Evolutionary conservation across 2,888 invertebrate genomes (phyloP).

Genomic region (Drosophila parthenogenetica): DNA sequence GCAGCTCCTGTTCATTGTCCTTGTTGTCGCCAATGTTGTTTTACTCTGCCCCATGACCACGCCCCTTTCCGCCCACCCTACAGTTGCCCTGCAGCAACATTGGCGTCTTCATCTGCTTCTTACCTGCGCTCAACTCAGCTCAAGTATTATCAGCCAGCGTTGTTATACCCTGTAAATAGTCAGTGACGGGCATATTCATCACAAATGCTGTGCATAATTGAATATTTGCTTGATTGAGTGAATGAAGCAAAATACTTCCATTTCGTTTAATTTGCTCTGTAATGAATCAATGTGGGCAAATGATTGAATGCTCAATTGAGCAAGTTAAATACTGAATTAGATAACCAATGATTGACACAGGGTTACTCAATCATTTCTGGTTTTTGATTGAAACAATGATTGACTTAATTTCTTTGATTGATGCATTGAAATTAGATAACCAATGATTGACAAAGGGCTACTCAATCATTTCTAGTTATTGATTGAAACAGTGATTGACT

Average conservation of each 20-base stretch:
- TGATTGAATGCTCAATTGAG: background rate
- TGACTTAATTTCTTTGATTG: background rate
- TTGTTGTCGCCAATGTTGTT: slow-evolving; percentile 51
- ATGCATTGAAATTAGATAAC: background rate
- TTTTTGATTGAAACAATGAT: too few species aligned
- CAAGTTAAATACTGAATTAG: background rate
- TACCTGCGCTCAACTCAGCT: slow-evolving; percentile 31
- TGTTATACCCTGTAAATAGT: slow-evolving; percentile 28
- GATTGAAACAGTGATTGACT: background rate
- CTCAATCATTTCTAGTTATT: background rate
- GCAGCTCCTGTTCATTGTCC: slow-evolving; percentile 33
- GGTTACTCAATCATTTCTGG: background rate
- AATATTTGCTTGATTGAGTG: background rate
- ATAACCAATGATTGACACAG: background rate
- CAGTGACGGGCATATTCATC: background rate
- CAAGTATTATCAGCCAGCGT: slow-evolving; percentile 32
- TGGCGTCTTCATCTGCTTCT: slow-evolving; percentile 20
- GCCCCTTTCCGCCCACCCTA: slow-evolving; percentile 3
- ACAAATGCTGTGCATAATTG: background rate
- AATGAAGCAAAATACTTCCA: background rate
- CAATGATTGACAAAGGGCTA: background rate
- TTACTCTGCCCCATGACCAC: background rate
- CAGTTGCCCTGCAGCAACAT: slow-evolving; percentile 37
- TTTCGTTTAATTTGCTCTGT: background rate
- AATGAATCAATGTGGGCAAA: too few species aligned